Evolutionary conservation across 2,797 vertebrate species (phyloP).

Genomic region (Schizothorax lantsangensis): DNA sequence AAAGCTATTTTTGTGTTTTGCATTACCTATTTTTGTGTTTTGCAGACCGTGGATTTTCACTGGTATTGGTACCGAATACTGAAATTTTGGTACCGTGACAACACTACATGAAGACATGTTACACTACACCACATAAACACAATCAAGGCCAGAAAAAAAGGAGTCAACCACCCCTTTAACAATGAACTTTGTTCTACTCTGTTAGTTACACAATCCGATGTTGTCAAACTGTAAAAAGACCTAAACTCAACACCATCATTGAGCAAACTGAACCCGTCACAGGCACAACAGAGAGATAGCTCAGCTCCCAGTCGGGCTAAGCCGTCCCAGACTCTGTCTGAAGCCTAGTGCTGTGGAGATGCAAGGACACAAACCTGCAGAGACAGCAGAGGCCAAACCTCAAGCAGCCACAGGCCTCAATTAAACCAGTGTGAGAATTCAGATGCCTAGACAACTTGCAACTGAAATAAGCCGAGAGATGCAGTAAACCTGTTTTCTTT

Average conservation of each 20-base stretch:
- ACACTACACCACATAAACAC: no score
- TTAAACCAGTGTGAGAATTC: neutral
- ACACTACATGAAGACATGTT: no score
- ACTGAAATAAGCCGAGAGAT: constrained; percentile 13
- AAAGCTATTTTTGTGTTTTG: no score
- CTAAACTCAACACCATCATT: neutral
- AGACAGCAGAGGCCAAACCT: neutral
- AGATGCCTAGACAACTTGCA: neutral
- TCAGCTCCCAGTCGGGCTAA: no score
- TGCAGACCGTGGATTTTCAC: no score
- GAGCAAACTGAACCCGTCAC: no score
- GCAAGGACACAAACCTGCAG: neutral
- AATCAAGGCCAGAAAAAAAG: no score
- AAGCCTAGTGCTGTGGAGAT: neutral
- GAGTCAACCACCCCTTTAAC: no score
- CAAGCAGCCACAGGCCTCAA: constrained; percentile 4
- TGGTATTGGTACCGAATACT: no score
- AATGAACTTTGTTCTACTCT: neutral
- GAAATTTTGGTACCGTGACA: no score
- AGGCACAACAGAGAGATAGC: no score
- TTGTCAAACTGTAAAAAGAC: neutral
- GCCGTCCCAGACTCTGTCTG: neutral
- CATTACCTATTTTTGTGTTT: no score
- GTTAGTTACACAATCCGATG: neutral
- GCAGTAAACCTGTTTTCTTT: neutral